Evolutionary conservation across 1,140 invertebrate genomes (phyloP), one percentile per base, ranked within the genome.

Genomic region (Antheraea mylitta): DNA sequence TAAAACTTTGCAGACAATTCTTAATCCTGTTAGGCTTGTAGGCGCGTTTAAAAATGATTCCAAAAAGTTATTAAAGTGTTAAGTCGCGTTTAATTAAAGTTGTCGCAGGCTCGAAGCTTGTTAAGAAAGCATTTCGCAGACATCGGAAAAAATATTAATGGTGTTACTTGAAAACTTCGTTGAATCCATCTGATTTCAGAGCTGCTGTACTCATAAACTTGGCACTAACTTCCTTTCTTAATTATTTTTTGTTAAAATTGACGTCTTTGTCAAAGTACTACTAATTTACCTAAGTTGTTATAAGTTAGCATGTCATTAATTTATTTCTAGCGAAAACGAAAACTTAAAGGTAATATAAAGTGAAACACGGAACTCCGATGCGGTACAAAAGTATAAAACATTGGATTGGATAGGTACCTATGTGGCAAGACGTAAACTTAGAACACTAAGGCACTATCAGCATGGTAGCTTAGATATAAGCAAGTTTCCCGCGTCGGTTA

Each of bases 61-160:
- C 63, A 69, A 70, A 30, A 86, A 84, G 79, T 84, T 77, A 83
- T 90, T 87, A 84, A 82, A 87, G 76, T 82, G 76, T 81, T 83
- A 81, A 84, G 77, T 72, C 79, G 68, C 68, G 73, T 80, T 84
- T 89, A 89, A 89, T 87, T 89, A 87, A 85, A 80, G 79, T 77
- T 73, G 76, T 76, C 79, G 78, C 67, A 78, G 78, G 73, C 80
- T 74, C 53, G 18, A n/a, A 53, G 53, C 22, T 16, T 70, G 75
- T 77, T 76, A 77, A 76, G 74, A 73, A 75, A 73, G 64, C 67
- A 72, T 48, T 71, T 71, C 30, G 68, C 45, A 82, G 83, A 82
- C 79, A 72, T 68, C 66, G 72, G 74, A 81, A 85, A 88, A 86
- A 86, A 86, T 16, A 53, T 78, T 79, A 83, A 84, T 78, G 77